Base-by-base conservation (phyloP, 2,888 invertebrate genomes). In the Belgica antarctica region DNA sequence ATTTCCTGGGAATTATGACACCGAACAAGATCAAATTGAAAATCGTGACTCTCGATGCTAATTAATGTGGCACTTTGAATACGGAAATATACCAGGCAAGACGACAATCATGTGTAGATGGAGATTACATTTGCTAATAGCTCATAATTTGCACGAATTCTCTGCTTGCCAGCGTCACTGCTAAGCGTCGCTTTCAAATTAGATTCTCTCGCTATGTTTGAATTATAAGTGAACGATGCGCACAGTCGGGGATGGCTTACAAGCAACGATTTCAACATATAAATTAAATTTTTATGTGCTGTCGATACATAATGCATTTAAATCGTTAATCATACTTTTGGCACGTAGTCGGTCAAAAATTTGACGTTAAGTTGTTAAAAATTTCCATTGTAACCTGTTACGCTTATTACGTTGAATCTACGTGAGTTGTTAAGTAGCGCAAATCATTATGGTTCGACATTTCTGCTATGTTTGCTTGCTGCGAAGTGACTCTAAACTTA, bases 141-240 rank as follows among this genome's bases (percentile, higher is more conserved):
- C 63, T 63, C 63, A 63, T 63, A 63, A 63, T 63, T 46, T 63
- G 63, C 63, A 63, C 63, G 62, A 62, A 25, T 62, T 62, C 19
- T 12, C 19, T 31, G 4, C 4, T 22, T 52, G 22, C 10, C 52
- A 17, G 27, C 17, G 1, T n/a, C 15, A 15, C 41, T 41, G 41
- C 41, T n/a, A 41, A 41, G 41, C 41, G 41, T n/a, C 15, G 41
- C 15, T 41, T 41, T 41, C 41, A n/a, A 41, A 41, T 41, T 41
- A 41, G 12, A n/a, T 41, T 5, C 10, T 41, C 10, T 5, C n/a
- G 34, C 12, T 12, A 8, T 34, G n/a, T n/a, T 34, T 34, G 7
- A 34, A 7, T 34, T 34, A 8, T 34, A 34, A 8, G 34, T 12
- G 7, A 7, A 34, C 34, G 34, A 34, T 34, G 34, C 34, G 7